phyloP scores from a whole-genome alignment of 2,888 invertebrate genomes.

The Ctena decussata region DNA sequence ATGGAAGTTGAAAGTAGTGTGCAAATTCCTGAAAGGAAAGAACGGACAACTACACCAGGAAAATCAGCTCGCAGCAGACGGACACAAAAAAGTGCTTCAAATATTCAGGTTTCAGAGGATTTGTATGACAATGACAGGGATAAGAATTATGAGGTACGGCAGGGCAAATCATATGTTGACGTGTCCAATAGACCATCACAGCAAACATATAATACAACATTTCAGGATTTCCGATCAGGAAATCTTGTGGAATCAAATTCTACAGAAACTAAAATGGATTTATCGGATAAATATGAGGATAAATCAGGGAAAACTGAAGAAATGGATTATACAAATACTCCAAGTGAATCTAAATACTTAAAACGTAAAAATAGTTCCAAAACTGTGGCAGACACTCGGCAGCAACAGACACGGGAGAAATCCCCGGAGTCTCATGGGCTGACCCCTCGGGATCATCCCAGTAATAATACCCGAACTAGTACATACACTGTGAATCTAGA shows the following conservation, averaged over 20 bases:
- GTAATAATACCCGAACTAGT: slow-evolving; percentile 57
- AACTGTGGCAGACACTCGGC: slow-evolving; percentile 54
- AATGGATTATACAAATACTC: slow-evolving; percentile 58
- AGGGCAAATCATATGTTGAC: slow-evolving; percentile 54
- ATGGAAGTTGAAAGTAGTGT: slow-evolving; percentile 50
- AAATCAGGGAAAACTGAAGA: slow-evolving; percentile 39
- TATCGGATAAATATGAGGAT: slow-evolving; percentile 46
- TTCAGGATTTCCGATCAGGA: slow-evolving; percentile 76
- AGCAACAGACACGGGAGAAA: slow-evolving; percentile 47
- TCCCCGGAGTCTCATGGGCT: slow-evolving; percentile 61
- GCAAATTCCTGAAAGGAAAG: slow-evolving; percentile 39
- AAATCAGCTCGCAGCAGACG: slow-evolving; percentile 40
- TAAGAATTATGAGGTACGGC: slow-evolving; percentile 43
- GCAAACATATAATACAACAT: slow-evolving; percentile 72
- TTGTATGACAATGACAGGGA: slow-evolving; percentile 34
- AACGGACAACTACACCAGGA: slow-evolving; percentile 59
- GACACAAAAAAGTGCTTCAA: slow-evolving; percentile 62
- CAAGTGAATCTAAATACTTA: slow-evolving; percentile 72
- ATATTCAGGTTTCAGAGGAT: slow-evolving; percentile 33
- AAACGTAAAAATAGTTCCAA: slow-evolving; percentile 73
- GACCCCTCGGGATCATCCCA: slow-evolving; percentile 64
- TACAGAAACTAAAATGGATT: slow-evolving; percentile 46
- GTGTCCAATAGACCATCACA: slow-evolving; percentile 55
- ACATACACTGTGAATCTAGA: slow-evolving; percentile 74
- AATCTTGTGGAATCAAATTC: slow-evolving; percentile 65